phyloP scores from a whole-genome alignment of 2,113 vertebrate genomes.

The Suncus etruscus region DNA sequence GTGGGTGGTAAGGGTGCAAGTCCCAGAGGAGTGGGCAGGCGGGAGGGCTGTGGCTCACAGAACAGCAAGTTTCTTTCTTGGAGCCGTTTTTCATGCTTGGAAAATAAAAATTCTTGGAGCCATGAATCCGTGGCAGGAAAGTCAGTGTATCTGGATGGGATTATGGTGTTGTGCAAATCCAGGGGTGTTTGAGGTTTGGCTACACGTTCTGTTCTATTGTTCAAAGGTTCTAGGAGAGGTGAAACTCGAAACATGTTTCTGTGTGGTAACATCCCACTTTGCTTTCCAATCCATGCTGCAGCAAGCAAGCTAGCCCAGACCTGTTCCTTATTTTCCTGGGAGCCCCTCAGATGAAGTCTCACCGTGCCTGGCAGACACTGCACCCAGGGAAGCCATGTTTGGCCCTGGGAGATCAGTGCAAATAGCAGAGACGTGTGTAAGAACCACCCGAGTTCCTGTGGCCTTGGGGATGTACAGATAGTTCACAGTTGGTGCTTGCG shows the following conservation, averaged over 20 bases:
- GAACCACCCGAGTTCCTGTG: no score
- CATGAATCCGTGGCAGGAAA: slow-evolving; percentile 66
- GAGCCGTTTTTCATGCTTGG: slow-evolving; percentile 65
- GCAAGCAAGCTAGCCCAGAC: slow-evolving; percentile 17
- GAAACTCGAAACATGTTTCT: slow-evolving; percentile 79
- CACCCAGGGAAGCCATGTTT: no score
- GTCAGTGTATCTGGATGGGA: slow-evolving; percentile 69
- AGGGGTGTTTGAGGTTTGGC: slow-evolving; percentile 71
- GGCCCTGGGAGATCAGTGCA: no score
- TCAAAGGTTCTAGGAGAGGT: slow-evolving; percentile 71
- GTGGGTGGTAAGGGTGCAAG: no score
- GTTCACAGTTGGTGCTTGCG: no score
- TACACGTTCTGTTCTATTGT: slow-evolving; percentile 73
- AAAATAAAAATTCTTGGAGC: slow-evolving; percentile 59
- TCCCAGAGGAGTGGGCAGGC: neutral
- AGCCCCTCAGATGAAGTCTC: slow-evolving; percentile 42
- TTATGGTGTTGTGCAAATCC: slow-evolving; percentile 69
- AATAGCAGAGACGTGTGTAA: no score
- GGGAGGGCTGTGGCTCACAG: neutral
- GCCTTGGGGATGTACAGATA: no score
- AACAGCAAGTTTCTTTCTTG: slow-evolving; percentile 18
- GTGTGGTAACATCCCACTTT: slow-evolving; percentile 66
- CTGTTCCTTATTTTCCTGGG: slow-evolving; percentile 69
- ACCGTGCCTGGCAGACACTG: neutral
- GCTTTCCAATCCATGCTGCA: slow-evolving; percentile 61